Percentiles rank a stretch among this genome's conserved stretches.
phyloP scores from a whole-genome alignment of 2,797 vertebrate species.

The Trachops cirrhosus region DNA sequence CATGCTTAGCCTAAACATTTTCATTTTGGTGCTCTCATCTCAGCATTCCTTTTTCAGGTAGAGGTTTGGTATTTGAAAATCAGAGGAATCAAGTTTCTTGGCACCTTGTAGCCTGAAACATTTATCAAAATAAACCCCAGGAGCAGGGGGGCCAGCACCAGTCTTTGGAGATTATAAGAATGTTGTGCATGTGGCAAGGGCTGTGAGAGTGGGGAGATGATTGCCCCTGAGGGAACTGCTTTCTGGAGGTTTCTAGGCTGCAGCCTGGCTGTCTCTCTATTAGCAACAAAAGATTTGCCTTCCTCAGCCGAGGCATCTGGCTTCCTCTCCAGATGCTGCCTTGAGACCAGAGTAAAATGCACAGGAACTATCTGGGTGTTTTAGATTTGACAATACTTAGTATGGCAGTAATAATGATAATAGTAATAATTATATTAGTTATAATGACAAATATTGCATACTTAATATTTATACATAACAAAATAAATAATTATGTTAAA shows the following conservation, averaged over 20 bases:
- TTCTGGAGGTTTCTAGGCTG: constrained; percentile 33
- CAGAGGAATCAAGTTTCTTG: constrained; percentile 59
- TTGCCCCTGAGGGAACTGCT: not conserved
- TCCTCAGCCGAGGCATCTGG: constrained; percentile 52
- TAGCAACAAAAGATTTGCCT: constrained; percentile 42
- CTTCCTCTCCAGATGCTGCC: constrained; percentile 1
- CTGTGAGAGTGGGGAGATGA: constrained; percentile 16
- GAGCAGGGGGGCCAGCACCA: not conserved
- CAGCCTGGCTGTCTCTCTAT: not conserved
- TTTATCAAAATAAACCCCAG: constrained; percentile 64
- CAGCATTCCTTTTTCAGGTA: constrained; percentile 62
- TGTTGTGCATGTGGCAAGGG: constrained; percentile 23
- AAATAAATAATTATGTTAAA: not conserved
- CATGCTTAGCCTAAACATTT: not conserved
- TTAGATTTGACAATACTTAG: not conserved
- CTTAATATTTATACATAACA: not conserved
- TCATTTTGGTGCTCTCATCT: constrained; percentile 40
- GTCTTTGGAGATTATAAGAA: constrained; percentile 58
- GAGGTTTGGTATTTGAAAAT: constrained; percentile 55
- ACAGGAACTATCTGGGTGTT: not conserved
- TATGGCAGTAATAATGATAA: not conserved
- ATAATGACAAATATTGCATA: not conserved
- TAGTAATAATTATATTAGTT: not conserved
- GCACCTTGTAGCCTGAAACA: constrained; percentile 27
- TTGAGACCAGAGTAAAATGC: not conserved